Percentiles rank a stretch among this genome's conserved stretches.
These are phyloP conservation scores for Tetragonula clypearis DNA, from an alignment of 1,140 invertebrate genomes.

Conservation along the genomic window DNA sequence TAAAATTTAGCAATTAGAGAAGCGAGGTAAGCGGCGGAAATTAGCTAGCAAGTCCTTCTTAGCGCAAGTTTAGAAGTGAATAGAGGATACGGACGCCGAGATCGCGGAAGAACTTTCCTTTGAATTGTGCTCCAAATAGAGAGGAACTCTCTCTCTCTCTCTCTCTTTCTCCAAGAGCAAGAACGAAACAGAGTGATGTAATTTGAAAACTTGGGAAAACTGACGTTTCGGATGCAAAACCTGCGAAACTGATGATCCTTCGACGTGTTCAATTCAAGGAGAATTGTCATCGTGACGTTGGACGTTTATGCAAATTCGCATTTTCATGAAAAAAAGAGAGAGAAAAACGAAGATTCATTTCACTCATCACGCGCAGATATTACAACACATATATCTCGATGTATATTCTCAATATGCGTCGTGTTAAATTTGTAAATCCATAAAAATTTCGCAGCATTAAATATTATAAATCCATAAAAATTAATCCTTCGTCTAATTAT, in stretches of 20 bases:
- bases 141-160: not conserved
- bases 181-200: too few species aligned
- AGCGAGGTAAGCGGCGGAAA: not conserved
- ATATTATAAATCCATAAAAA: not conserved
- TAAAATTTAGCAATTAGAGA: not conserved
- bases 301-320: not conserved
- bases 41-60: not conserved
- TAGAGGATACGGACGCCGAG: not conserved
- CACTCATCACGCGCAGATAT: too few species aligned
- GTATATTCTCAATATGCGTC: too few species aligned
- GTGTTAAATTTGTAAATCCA: not conserved
- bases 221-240: too few species aligned
- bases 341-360: too few species aligned
- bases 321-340: not conserved
- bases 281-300: too few species aligned
- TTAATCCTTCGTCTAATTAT: not conserved
- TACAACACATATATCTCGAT: too few species aligned
- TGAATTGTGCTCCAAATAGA: not conserved
- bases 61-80: not conserved
- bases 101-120: constrained; percentile 9
- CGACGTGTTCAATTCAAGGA: too few species aligned
- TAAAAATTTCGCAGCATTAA: not conserved
- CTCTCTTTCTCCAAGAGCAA: too few species aligned
- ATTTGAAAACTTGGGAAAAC: too few species aligned
- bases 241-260: too few species aligned